Evolutionary conservation across 2,113 vertebrate genomes (phyloP), one percentile per base, ranked within the genome.

Genomic region (Cebus imitator): DNA sequence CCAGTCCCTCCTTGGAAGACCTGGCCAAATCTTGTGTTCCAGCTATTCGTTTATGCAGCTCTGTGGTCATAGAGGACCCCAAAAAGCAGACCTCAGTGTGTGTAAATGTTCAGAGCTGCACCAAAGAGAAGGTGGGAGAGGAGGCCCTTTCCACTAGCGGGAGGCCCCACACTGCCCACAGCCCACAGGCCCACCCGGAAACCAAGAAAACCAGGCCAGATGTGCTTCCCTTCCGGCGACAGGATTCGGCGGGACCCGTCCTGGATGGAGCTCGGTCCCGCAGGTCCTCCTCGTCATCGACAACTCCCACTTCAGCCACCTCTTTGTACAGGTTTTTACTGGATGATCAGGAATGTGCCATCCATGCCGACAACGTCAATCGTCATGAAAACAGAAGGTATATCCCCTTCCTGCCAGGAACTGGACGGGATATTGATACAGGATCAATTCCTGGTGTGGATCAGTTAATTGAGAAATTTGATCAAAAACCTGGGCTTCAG

Each of bases 381-480:
- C 99, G 99, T 0, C 99, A 99, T 1, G 99, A 99, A 86, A 99
- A 99, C 94, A 98, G 99, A 35, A 99, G 99, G 50, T 99, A 99
- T 79, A 99, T 99, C 73, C 99, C 99, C 1, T 99, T 99, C 98
- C 70, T 99, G 86, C 99, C 99, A 0, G 99, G 99, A 70, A 99
- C 99, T 0, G 99, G 99, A 32, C 98, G 99, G 85, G 99, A 99
- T 94, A 99, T 99, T 6, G 99, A 99, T 96, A 99, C 99, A 0
- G 99, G 99, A 4, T 99, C 99, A 2, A 99, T 99, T 88, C 99
- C 99, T 4, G 99, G 98, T 3, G 99, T 99, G 0, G 99, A 99
- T 93, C 98, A 99, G 94, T 98, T 99, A 5, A 99, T 99, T 96
- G 99, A 99, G 72, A 99, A 99, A 85, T 99, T 99, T 98, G 99